Conservation (phyloP, 2,797 vertebrate genomes). For the Melanotaenia trifasciata region DNA sequence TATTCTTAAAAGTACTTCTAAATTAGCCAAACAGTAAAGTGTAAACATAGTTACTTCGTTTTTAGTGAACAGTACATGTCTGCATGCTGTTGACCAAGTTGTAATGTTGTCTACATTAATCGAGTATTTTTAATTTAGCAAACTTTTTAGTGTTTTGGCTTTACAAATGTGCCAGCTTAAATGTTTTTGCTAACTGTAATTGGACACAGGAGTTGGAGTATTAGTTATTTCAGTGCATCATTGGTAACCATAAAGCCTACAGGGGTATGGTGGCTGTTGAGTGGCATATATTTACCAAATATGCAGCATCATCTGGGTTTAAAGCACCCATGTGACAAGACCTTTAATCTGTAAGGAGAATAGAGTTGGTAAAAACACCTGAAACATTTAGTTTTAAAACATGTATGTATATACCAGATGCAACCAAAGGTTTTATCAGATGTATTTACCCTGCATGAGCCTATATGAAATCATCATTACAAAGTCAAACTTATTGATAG, state of each 20-base stretch:
- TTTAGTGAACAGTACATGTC: neutral
- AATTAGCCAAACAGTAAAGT: neutral
- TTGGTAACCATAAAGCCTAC: neutral
- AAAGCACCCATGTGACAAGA: neutral
- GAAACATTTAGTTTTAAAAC: neutral
- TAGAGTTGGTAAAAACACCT: neutral
- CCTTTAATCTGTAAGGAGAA: neutral
- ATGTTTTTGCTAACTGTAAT: neutral
- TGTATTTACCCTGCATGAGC: neutral
- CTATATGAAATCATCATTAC: neutral
- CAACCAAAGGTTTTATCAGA: neutral
- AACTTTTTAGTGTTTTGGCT: neutral
- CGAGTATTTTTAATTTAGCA: neutral
- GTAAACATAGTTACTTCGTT: neutral
- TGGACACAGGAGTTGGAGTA: neutral
- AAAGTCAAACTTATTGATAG: neutral
- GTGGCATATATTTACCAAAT: neutral
- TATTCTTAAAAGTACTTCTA: no score
- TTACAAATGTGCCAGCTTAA: neutral
- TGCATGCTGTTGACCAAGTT: neutral
- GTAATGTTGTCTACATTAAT: neutral
- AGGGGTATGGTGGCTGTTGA: neutral
- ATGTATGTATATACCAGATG: neutral
- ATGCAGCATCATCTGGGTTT: conserved; percentile 5
- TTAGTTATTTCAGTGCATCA: neutral